These are phyloP conservation scores for Mimas tiliae DNA, from an alignment of 2,888 invertebrate species.

Conservation along the genomic window DNA sequence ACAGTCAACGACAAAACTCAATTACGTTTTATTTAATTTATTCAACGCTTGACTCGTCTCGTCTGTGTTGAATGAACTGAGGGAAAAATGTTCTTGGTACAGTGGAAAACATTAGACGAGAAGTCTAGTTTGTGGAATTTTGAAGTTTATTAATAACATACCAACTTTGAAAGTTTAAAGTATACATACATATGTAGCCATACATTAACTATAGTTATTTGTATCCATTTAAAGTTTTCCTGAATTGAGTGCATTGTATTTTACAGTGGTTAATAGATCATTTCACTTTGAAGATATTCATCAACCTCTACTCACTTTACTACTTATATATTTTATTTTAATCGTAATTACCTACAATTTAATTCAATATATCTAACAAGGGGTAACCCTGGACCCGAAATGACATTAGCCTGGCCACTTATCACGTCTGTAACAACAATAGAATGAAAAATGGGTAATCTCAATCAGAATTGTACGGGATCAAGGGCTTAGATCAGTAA, in stretches of 20 bases:
- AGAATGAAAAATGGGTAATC: constrained; percentile 11
- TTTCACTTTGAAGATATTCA: too few relatives aligned
- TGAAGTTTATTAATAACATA: too few relatives aligned
- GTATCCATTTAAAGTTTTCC: too few relatives aligned
- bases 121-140: not conserved
- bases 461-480: constrained; percentile 16
- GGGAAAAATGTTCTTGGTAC: constrained; percentile 9
- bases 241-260: too few relatives aligned
- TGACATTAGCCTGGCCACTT: constrained; percentile 6
- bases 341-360: not conserved
- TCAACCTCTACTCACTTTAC: too few relatives aligned
- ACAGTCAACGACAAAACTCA: constrained; percentile 42
- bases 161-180: too few relatives aligned
- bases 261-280: too few relatives aligned
- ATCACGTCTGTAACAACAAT: constrained; percentile 13
- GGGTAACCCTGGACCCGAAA: not conserved
- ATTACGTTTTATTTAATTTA: constrained; percentile 39
- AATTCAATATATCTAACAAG: not conserved
- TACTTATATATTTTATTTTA: not conserved
- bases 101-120: not conserved
- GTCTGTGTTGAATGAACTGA: constrained; percentile 21
- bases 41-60: constrained; percentile 30
- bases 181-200: too few relatives aligned
- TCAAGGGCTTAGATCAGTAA: constrained; percentile 2
- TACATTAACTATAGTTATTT: too few relatives aligned